Evolutionary conservation across 1,140 invertebrate genomes (phyloP), one percentile per base, ranked within the genome.

Genomic region (Theocolax elegans): DNA sequence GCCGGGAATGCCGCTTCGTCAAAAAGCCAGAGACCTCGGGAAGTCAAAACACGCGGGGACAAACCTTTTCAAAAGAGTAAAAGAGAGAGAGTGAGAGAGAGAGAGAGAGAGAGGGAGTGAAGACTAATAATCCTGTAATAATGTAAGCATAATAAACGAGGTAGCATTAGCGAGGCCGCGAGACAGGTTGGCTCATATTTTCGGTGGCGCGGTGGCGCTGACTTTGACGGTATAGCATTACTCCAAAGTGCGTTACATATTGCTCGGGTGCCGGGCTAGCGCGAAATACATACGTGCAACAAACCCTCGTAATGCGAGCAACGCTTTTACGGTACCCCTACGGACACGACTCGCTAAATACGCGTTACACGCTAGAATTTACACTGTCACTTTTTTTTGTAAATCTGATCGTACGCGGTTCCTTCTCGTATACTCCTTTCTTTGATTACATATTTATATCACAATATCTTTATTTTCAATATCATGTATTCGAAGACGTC

Each of bases 71-170:
- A 15, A n/a, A 19, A 27, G 10, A 29, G 8, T 2, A 49, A 23
- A 19, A 10, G 23, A 15, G 23, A n/a, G 51, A 6, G 29, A 29
- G 19, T 23, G 17, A 2, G 35, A 7, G 1, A 9, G 19, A 19
- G 27, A 3, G 7, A n/a, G 2, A 12, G n/a, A n/a, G 19, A 42
- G 10, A 8, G 17, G 21, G 19, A 25, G 70, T 60, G 76, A 80
- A 81, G 81, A 84, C 79, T 83, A 83, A 84, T 85, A 85, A 84
- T 83, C 81, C 81, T 76, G 79, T 83, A 85, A 85, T 84, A 84
- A 85, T 84, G 79, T 84, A 84, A 83, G 81, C 78, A 77, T 83
- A 84, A 85, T 83, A 84, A 84, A 85, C 83, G 82, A 77, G 68
- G 64, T 70, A 69, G 78, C 82, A 84, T 84, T 84, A 84, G 81